Evolutionary conservation across 2,888 invertebrate species (phyloP).

Genomic region (Phortica okadai): DNA sequence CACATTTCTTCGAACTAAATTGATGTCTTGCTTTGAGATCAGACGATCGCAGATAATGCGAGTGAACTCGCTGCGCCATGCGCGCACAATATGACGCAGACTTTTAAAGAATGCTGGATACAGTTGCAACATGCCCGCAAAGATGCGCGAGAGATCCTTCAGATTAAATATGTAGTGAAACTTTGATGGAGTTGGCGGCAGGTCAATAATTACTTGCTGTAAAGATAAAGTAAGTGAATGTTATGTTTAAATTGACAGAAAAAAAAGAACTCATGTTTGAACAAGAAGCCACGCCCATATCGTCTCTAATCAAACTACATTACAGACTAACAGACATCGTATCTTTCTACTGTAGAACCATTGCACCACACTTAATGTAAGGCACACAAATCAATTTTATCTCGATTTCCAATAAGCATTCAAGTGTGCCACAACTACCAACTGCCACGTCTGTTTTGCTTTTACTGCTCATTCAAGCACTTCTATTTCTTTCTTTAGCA

Average conservation of each 20-base stretch:
- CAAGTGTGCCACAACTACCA: conserved; percentile 46
- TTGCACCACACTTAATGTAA: background rate
- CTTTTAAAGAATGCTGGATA: conserved; percentile 83
- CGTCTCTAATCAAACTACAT: no score
- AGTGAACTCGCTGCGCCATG: conserved; percentile 94
- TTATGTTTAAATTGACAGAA: no score
- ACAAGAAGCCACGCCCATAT: no score
- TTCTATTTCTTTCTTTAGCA: background rate
- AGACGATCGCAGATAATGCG: conserved; percentile 92
- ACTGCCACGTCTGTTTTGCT: background rate
- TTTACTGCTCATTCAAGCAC: background rate
- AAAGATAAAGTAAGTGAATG: conserved; percentile 33
- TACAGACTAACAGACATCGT: no score
- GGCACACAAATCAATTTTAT: conserved; percentile 71
- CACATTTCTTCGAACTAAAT: conserved; percentile 80
- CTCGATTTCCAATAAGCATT: conserved; percentile 69
- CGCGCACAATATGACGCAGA: conserved; percentile 84
- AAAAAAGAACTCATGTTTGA: no score
- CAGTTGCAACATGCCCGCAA: conserved; percentile 88
- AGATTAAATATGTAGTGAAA: conserved; percentile 97
- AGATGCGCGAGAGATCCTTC: conserved; percentile 91
- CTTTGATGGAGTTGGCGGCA: conserved; percentile 94
- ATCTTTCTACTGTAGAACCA: no score
- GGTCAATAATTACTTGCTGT: conserved; percentile 83
- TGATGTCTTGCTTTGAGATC: conserved; percentile 84